Conservation (phyloP, 2,888 invertebrate species). For the Cerceris ruficornis region DNA sequence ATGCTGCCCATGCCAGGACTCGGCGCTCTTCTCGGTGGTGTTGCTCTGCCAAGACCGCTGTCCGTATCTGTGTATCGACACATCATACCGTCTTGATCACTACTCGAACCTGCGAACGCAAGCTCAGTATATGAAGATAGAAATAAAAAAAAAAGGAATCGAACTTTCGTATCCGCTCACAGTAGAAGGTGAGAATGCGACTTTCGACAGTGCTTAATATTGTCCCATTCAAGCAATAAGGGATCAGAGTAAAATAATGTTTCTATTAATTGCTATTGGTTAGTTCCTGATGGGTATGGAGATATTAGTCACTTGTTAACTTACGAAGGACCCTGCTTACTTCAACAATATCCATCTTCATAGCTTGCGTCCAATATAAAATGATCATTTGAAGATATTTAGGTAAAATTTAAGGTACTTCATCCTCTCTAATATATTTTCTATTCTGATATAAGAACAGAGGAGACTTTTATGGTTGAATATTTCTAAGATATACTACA, state of each 20-base stretch:
- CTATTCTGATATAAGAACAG: background rate
- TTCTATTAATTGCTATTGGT: constrained; percentile 49
- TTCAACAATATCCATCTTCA: constrained; percentile 57
- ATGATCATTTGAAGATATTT: constrained; percentile 27
- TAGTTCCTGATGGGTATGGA: constrained; percentile 52
- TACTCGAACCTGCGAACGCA: constrained; percentile 83
- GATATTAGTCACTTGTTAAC: constrained; percentile 65
- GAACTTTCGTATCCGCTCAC: constrained; percentile 38
- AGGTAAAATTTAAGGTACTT: constrained; percentile 8
- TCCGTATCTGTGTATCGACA: constrained; percentile 86
- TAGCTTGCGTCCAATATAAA: constrained; percentile 53
- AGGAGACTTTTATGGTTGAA: background rate
- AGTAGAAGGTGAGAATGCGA: constrained; percentile 26
- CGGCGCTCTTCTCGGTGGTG: constrained; percentile 93
- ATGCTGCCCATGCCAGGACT: constrained; percentile 90
- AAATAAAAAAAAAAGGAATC: constrained; percentile 37
- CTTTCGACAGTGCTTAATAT: constrained; percentile 8
- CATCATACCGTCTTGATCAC: constrained; percentile 84
- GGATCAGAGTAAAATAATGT: constrained; percentile 25
- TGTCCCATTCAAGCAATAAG: constrained; percentile 52
- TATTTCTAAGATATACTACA: constrained; percentile 35
- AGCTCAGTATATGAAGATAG: constrained; percentile 65
- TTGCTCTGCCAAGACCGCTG: constrained; percentile 93
- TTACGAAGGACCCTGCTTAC: constrained; percentile 48
- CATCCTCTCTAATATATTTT: constrained; percentile 16